Conservation (phyloP, 2,888 invertebrate genomes). For the Oscheius sp. region DNA sequence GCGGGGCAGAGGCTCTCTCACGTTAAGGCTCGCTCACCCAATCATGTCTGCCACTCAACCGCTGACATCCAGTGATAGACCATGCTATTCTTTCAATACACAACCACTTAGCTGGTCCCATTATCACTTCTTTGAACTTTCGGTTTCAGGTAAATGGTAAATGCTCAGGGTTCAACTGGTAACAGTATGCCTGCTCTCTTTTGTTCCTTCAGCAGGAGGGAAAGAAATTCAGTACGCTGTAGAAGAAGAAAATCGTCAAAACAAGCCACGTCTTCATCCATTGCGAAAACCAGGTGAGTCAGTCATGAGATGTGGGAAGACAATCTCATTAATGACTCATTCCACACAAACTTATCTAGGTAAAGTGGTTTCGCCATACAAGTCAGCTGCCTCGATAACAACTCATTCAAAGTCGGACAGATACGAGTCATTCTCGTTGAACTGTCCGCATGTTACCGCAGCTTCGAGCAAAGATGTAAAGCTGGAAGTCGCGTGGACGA, state of each 20-base stretch:
- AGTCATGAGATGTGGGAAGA: not conserved
- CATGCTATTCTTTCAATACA: slow-evolving; percentile 3
- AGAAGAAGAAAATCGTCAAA: not conserved
- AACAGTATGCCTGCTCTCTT: not conserved
- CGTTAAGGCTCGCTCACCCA: slow-evolving; percentile 31
- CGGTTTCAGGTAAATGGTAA: slow-evolving; percentile 19
- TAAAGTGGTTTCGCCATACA: slow-evolving; percentile 34
- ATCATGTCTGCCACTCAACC: slow-evolving; percentile 33
- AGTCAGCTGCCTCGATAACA: slow-evolving; percentile 32
- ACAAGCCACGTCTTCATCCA: slow-evolving; percentile 18
- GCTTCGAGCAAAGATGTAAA: slow-evolving; percentile 45
- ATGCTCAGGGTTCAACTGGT: slow-evolving; percentile 10
- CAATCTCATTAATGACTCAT: slow-evolving; percentile 4
- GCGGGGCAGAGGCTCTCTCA: slow-evolving; percentile 27
- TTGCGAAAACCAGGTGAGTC: slow-evolving; percentile 27
- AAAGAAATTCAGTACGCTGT: slow-evolving; percentile 12
- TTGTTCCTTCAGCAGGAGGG: not conserved
- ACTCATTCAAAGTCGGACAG: slow-evolving; percentile 11
- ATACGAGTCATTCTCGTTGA: slow-evolving; percentile 57
- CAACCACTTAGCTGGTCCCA: not conserved
- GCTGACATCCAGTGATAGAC: slow-evolving; percentile 32
- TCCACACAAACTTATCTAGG: not conserved
- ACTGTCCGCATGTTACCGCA: slow-evolving; percentile 61
- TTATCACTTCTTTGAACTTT: not conserved
- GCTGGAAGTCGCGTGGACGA: slow-evolving; percentile 59